Conservation (phyloP, 2,113 vertebrate genomes). For the Semicossyphus pulcher region DNA sequence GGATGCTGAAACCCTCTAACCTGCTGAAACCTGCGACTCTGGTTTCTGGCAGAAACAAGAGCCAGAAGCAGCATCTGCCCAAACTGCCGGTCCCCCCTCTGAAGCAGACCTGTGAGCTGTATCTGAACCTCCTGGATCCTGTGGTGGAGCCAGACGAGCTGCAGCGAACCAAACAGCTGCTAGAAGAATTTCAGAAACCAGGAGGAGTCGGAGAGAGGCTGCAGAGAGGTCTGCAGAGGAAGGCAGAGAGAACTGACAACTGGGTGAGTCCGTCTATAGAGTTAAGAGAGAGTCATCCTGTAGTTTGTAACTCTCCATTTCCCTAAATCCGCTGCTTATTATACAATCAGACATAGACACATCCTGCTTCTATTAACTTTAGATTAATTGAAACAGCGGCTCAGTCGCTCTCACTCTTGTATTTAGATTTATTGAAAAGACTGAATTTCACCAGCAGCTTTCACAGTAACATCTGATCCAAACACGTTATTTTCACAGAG, state of each 20-base stretch:
- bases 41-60: constrained; percentile 84
- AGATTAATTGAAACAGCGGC: no score
- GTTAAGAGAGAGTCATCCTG: no score
- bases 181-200: constrained; percentile 86
- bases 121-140: constrained; percentile 88
- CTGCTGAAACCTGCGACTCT: constrained; percentile 86
- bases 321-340: no score
- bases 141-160: constrained; percentile 89
- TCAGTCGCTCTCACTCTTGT: no score
- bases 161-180: constrained; percentile 82
- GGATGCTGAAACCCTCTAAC: constrained; percentile 82
- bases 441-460: no score
- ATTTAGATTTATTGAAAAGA: no score
- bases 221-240: constrained; percentile 90
- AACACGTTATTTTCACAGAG: no score
- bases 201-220: constrained; percentile 90
- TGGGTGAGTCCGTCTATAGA: constrained; percentile 85
- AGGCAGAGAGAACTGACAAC: constrained; percentile 87
- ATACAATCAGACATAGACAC: no score
- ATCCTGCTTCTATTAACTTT: no score
- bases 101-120: constrained; percentile 90
- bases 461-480: no score
- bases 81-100: constrained; percentile 88
- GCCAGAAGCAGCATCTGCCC: constrained; percentile 89
- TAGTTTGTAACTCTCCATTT: no score